Base-by-base conservation (phyloP, 1,140 invertebrate genomes). In the Glomeris maerens region DNA sequence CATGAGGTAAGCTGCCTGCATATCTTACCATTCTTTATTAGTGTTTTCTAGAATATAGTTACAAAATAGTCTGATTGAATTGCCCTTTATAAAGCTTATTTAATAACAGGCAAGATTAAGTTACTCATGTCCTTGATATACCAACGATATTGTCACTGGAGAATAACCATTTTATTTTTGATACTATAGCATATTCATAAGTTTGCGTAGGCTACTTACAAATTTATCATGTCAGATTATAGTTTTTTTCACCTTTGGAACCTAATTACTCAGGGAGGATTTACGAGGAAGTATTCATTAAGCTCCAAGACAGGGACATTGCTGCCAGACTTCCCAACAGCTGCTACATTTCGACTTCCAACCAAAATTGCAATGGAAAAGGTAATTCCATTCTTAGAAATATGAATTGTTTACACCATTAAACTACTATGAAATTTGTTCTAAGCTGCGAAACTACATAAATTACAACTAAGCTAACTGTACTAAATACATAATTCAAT, bases 271-370 rank as follows among this genome's bases (percentile, higher is more conserved):
- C 4, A 20, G 7, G 47, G 47, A 20, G 47, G 47, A 23, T 49
- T 49, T 21, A 49, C 49, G 14, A 55, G 63, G 22, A 58, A 65
- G 2, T 68, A 66, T 45, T 64, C 67, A 0, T 64, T 66, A 3
- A 51, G 68, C 10, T 62, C 64, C 1, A 68, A 66, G 55, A 59
- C 69, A 4, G 66, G 67, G 5, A 70, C 71, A 2, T 57, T 72
- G 27, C 54, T 74, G 36, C 72, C 72, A 10, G 69, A 73, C n/a
- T 74, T 74, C 58, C 72, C 72, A 3, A 63, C 64, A 21, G 59
- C 72, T 7, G 64, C 64, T 45, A 69, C 69, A 28, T 57, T 74
- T 41, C 7, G 5, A 5, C 22, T 49, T 22, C 22, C 47, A 22
- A 2, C 31, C 27, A 2, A 3, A 27, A 3, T 49, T 7, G 17